Base-by-base conservation (phyloP, 1,140 invertebrate genomes). In the Pogonomyrmex californicus region DNA sequence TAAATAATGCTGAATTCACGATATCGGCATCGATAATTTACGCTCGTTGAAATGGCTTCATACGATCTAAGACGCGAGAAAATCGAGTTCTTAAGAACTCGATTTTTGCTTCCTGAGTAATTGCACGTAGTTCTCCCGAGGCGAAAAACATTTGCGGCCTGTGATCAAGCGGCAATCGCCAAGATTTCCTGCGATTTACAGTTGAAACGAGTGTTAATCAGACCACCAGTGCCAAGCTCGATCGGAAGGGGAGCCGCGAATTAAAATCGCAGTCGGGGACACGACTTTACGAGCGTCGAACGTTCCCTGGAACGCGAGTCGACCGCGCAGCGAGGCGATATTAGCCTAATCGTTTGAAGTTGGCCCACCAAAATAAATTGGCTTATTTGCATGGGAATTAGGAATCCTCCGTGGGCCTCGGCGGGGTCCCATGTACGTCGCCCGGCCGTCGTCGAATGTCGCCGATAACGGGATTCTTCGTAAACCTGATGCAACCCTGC, bases 301-400 rank as follows among this genome's bases (percentile, higher is more conserved):
- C 41, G 78, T 14, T 30, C 14, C 41, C 51, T 73, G 38, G 30
- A 85, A 78, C 38, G 36, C 38, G 41, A 9, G 23, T 44, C 30
- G 41, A 49, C 58, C 51, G 79, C 44, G 85, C 63, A 82, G 60
- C 62, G 75, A 82, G 60, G 49, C 81, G 88, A 83, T 91, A 93
- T 94, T 93, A 93, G 91, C 91, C 91, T 94, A 94, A 94, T 94
- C 93, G 93, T 90, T 90, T 49, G 49, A 81, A 86, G 90, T 76
- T 75, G 86, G 90, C 87, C 89, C 88, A 87, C 92, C 86, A 94
- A 93, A 68, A 94, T 94, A 94, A 94, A 94, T 94, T 94, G 92
- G 92, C 92, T 94, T 91, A 94, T 94, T 94, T 94, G 93, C 93
- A 94, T 94, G 91, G 93, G 92, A 94, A 94, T 94, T 93, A 91